Evolutionary conservation across 2,113 vertebrate genomes (phyloP), one percentile per base, ranked within the genome.

Genomic region (Meleagris gallopavo): DNA sequence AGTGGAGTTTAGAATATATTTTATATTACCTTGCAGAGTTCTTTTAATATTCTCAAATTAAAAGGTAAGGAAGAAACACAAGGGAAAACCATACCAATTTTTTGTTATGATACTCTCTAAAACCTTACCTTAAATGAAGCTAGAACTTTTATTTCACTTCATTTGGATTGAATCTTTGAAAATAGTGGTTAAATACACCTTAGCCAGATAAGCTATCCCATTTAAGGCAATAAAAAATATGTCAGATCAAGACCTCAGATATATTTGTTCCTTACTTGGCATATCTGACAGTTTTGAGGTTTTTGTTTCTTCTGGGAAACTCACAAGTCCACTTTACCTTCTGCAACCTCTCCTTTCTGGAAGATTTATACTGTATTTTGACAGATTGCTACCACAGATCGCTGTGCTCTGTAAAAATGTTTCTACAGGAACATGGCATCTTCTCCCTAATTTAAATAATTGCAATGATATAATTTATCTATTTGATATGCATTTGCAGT

Each of bases 81-180:
- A 58, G 55, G 3, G 40, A 69, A 83, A 11, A 29, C 5, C 6
- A 3, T 29, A 38, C 5, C 40, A 0, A 0, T 4, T 7, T 84
- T 84, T 79, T 75, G 55, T 5, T 14, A 18, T 8, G 43, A 4
- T 43, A 58, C 6, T 38, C 27, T 70, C 45, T 73, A 64, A 74
- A 94, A 73, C 5, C 13, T 76, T 22, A 32, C 16, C 29, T 83
- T 46, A n/a, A 88, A 9, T 86, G 14, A 83, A 96, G 65, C 7
- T 36, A 15, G 12, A 69, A 57, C 16, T 69, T 72, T 85, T 45
- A 46, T 64, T 88, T 61, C 41, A 29, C 3, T 46, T 86, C 5
- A 9, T 81, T 86, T 77, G 9, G 2, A 2, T 71, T 8, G 54
- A 27, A 55, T 75, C 4, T 6, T 87, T 50, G 61, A 54, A 83